Conservation (phyloP, 2,113 vertebrate genomes). For the Coreoperca whiteheadi region DNA sequence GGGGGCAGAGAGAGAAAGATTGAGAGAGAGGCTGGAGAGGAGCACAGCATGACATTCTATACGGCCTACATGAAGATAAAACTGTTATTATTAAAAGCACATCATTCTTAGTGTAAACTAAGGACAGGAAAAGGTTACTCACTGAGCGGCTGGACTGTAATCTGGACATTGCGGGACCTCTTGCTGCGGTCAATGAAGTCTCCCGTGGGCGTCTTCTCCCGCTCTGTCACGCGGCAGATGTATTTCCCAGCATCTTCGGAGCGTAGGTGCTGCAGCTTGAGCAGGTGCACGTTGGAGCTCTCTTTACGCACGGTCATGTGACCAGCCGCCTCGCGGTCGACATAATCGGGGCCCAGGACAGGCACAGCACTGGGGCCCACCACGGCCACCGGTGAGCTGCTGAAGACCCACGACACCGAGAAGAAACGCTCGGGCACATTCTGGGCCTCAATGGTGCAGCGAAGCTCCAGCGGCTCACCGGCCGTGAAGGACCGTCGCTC, state of each 20-base stretch:
- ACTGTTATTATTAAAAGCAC: constrained; percentile 54
- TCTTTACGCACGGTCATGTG: constrained; percentile 94
- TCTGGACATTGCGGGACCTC: constrained; percentile 95
- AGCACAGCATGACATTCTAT: constrained; percentile 32
- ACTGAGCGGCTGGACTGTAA: constrained; percentile 92
- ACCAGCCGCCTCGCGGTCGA: constrained; percentile 89
- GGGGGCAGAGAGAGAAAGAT: background rate
- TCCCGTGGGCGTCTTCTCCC: constrained; percentile 92
- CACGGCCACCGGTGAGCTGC: constrained; percentile 95
- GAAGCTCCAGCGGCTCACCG: constrained; percentile 94
- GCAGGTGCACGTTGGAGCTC: constrained; percentile 87
- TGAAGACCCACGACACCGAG: constrained; percentile 98
- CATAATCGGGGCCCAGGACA: constrained; percentile 90
- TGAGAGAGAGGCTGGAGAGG: constrained; percentile 19
- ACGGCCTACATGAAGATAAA: constrained; percentile 63
- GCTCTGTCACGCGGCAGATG: constrained; percentile 95
- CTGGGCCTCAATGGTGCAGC: constrained; percentile 95
- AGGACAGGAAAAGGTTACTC: constrained; percentile 78
- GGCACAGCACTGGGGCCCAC: constrained; percentile 94
- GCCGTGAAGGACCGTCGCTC: constrained; percentile 93
- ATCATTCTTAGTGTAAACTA: constrained; percentile 55
- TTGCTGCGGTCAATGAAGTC: constrained; percentile 98
- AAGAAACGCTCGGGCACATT: constrained; percentile 94
- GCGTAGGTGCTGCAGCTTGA: constrained; percentile 93
- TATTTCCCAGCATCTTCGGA: constrained; percentile 94